These are phyloP conservation scores for Macrotus californicus DNA, from an alignment of 2,113 vertebrate genomes.

Conservation along the genomic window DNA sequence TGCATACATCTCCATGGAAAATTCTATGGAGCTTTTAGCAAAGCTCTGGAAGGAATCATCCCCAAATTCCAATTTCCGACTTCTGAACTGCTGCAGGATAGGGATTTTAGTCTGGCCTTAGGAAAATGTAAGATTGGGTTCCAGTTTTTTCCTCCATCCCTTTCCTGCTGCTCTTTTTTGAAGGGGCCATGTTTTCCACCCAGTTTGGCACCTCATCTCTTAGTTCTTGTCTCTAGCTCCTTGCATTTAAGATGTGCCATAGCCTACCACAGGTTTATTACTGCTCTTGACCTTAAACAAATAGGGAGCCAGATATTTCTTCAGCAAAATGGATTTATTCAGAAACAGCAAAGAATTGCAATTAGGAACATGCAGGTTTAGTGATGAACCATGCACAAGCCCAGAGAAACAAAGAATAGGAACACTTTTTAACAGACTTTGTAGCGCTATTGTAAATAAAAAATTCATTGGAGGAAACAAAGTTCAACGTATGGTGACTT, in stretches of 20 bases:
- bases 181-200: background rate
- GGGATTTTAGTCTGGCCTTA: background rate
- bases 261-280: background rate
- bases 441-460: background rate
- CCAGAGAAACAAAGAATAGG: background rate
- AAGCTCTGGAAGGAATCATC: background rate
- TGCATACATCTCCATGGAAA: background rate
- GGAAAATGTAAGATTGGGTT: background rate
- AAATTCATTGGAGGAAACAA: background rate
- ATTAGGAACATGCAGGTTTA: background rate
- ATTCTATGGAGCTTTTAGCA: background rate
- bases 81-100: background rate
- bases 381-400: background rate
- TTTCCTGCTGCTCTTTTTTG: background rate
- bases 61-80: background rate
- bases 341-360: background rate
- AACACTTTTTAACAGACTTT: background rate
- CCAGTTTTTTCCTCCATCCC: background rate
- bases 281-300: background rate
- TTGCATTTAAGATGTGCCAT: background rate
- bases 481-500: background rate
- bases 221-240: background rate
- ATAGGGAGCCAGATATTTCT: background rate
- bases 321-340: background rate
- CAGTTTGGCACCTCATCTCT: background rate